These are phyloP conservation scores for Caenorhabditis panamensis DNA, from an alignment of 2,888 invertebrate genomes.

Conservation along the genomic window DNA sequence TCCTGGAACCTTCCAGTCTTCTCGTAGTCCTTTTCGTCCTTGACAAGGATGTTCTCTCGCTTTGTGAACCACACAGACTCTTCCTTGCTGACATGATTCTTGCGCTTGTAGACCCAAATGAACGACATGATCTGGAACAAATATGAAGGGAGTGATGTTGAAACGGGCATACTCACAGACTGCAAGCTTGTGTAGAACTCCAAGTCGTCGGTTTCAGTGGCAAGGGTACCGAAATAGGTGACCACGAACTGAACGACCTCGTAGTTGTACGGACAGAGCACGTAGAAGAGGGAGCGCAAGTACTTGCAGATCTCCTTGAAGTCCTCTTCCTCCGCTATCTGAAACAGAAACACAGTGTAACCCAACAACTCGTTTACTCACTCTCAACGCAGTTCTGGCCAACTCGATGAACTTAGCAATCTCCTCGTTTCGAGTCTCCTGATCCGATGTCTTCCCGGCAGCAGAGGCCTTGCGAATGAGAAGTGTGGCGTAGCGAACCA, in stretches of 20 bases:
- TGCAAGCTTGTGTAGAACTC: slow-evolving; percentile 41
- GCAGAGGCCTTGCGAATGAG: slow-evolving; percentile 52
- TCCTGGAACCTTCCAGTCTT: slow-evolving; percentile 15
- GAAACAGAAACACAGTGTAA: not conserved
- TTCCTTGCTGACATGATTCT: slow-evolving; percentile 54
- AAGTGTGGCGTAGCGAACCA: slow-evolving; percentile 50
- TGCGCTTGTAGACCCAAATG: slow-evolving; percentile 44
- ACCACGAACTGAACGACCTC: slow-evolving; percentile 64
- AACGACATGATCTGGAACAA: slow-evolving; percentile 35
- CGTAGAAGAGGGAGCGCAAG: slow-evolving; percentile 45
- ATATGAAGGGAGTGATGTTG: not conserved
- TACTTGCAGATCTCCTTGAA: slow-evolving; percentile 32
- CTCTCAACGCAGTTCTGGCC: slow-evolving; percentile 44
- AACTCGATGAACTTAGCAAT: slow-evolving; percentile 40
- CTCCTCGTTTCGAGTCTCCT: slow-evolving; percentile 31
- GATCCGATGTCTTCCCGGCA: slow-evolving; percentile 25
- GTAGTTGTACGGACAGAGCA: slow-evolving; percentile 74
- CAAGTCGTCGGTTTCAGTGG: slow-evolving; percentile 27
- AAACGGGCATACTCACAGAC: slow-evolving; percentile 18
- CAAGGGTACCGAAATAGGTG: slow-evolving; percentile 11
- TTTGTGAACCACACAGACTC: slow-evolving; percentile 59
- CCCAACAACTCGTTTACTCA: not conserved
- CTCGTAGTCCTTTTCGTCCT: slow-evolving; percentile 49
- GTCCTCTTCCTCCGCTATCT: slow-evolving; percentile 35
- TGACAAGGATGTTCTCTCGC: slow-evolving; percentile 31